Percentiles rank a stretch among this genome's conserved stretches.
These are phyloP conservation scores for Sebastes iracundus DNA, from an alignment of 2,797 vertebrate species.

Conservation along the genomic window DNA sequence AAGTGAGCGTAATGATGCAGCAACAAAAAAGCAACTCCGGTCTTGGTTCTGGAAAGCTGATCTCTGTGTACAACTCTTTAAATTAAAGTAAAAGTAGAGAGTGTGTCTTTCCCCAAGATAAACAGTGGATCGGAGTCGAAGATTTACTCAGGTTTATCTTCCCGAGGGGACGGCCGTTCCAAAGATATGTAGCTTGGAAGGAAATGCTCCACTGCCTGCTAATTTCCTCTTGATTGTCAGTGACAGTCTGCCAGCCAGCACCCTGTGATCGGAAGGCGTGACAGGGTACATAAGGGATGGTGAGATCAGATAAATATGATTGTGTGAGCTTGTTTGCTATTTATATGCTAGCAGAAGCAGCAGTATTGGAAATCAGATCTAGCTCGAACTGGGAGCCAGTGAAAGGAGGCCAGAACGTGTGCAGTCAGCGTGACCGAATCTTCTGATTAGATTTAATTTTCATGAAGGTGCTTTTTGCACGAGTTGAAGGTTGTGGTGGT, in stretches of 20 bases:
- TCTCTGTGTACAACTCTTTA: neutral
- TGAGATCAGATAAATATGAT: slow-evolving; percentile 58
- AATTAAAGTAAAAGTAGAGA: neutral
- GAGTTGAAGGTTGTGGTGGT: neutral
- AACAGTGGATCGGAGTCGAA: slow-evolving; percentile 9
- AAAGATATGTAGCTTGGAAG: slow-evolving; percentile 23
- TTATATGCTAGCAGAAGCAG: slow-evolving; percentile 26
- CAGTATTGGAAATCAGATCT: slow-evolving; percentile 39
- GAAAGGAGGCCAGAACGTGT: neutral
- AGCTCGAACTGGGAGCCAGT: slow-evolving; percentile 11
- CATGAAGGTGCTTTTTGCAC: neutral
- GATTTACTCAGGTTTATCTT: slow-evolving; percentile 36
- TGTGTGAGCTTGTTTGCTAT: slow-evolving; percentile 41
- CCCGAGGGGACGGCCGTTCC: neutral
- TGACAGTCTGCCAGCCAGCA: slow-evolving; percentile 38
- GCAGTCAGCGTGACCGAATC: slow-evolving; percentile 7
- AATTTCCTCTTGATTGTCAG: slow-evolving; percentile 56
- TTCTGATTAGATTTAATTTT: slow-evolving; percentile 6
- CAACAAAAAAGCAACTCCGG: neutral
- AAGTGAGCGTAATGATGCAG: neutral
- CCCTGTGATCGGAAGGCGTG: slow-evolving; percentile 38
- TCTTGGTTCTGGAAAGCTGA: neutral
- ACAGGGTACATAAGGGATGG: slow-evolving; percentile 43
- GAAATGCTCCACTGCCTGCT: slow-evolving; percentile 46
- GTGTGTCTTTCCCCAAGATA: neutral